Conservation (phyloP, 2,888 invertebrate species). For the Neria commutata region DNA sequence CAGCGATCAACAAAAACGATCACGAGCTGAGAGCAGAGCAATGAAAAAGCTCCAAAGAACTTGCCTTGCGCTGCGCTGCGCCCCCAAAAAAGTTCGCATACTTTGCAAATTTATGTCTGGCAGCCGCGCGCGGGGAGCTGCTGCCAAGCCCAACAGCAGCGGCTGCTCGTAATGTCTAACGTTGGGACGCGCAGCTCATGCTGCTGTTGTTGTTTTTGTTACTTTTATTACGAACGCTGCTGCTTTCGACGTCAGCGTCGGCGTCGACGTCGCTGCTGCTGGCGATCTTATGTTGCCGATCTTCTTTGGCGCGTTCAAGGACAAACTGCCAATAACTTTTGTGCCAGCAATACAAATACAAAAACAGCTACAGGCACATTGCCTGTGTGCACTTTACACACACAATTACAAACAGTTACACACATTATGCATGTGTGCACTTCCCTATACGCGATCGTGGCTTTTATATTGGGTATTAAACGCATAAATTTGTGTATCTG, state of each 20-base stretch:
- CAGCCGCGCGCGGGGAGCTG: slow-evolving; percentile 27
- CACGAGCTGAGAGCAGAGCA: slow-evolving; percentile 33
- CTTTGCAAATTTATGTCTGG: slow-evolving; percentile 53
- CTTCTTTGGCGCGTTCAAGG: slow-evolving; percentile 45
- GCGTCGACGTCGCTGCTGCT: slow-evolving; percentile 26
- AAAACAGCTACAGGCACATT: no score
- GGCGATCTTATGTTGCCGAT: slow-evolving; percentile 29
- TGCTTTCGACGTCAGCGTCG: slow-evolving; percentile 11
- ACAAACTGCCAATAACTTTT: slow-evolving; percentile 41
- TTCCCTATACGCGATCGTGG: no score
- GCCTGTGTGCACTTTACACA: background rate
- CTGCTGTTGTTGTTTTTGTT: slow-evolving; percentile 16
- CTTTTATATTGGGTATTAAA: no score
- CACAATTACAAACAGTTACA: background rate
- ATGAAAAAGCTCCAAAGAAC: slow-evolving; percentile 9
- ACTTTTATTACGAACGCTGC: slow-evolving; percentile 32
- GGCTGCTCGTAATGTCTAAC: slow-evolving; percentile 2
- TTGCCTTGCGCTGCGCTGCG: slow-evolving; percentile 33
- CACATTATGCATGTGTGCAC: no score
- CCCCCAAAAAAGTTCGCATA: slow-evolving; percentile 54
- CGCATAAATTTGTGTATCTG: slow-evolving; percentile 1
- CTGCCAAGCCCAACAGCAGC: slow-evolving; percentile 18
- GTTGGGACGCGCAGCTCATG: background rate
- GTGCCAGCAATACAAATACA: slow-evolving; percentile 10
- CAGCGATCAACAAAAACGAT: slow-evolving; percentile 27